Evolutionary conservation across 1,140 invertebrate genomes (phyloP).

Genomic region (Coenobita brevimanus): DNA sequence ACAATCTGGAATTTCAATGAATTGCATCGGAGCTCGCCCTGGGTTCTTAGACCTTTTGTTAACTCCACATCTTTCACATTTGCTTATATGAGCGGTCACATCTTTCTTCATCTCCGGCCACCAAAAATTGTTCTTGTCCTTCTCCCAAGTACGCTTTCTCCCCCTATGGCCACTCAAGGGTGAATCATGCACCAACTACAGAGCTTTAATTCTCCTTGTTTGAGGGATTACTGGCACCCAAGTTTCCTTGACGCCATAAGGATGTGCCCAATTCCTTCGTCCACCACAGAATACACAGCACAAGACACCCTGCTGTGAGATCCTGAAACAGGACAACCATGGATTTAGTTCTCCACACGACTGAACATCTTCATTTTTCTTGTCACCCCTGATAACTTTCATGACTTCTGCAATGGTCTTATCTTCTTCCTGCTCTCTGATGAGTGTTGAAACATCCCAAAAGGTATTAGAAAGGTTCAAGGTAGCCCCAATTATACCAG

Average conservation of each 20-base stretch:
- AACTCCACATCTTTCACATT: background rate
- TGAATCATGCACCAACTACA: background rate
- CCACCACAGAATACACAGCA: background rate
- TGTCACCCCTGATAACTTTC: background rate
- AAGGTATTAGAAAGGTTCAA: too few species aligned
- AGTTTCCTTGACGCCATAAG: background rate
- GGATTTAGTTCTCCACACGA: background rate
- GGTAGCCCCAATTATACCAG: too few species aligned
- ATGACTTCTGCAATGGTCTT: too few species aligned
- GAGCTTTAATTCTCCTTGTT: background rate
- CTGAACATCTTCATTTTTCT: background rate
- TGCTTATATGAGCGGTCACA: background rate
- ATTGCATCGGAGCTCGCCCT: background rate
- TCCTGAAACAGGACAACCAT: background rate
- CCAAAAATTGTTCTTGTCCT: background rate
- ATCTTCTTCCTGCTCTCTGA: background rate
- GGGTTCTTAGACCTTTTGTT: background rate
- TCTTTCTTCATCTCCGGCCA: background rate
- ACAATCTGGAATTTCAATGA: background rate
- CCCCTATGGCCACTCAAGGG: background rate
- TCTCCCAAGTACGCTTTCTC: background rate
- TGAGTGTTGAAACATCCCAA: background rate
- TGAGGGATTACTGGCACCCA: background rate
- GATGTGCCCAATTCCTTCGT: background rate
- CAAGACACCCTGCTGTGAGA: background rate